A percentile compares a stretch with the other conserved stretches of the same genome.
Evolutionary conservation across 2,888 invertebrate species (phyloP).

Genomic region (Spisula solida): DNA sequence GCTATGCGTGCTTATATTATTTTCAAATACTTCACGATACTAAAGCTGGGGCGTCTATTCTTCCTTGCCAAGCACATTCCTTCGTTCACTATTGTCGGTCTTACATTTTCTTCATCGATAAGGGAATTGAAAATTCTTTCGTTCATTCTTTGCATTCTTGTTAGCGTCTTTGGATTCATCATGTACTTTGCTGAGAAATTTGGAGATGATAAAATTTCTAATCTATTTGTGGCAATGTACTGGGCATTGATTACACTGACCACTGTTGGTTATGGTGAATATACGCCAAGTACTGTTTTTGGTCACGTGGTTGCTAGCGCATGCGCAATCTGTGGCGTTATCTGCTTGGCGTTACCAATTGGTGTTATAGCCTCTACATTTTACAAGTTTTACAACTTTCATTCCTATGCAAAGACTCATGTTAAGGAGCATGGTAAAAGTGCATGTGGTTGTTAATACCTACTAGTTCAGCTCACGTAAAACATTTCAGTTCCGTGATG

Average conservation of each 20-base stretch:
- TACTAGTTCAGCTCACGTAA: neutral
- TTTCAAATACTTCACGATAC: neutral
- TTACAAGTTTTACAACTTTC: conserved; percentile 36
- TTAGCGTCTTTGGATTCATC: conserved; percentile 24
- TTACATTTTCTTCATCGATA: neutral
- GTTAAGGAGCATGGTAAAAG: neutral
- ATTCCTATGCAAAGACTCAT: conserved; percentile 18
- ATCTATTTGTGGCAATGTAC: conserved; percentile 46
- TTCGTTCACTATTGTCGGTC: neutral
- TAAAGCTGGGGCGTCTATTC: conserved; percentile 21
- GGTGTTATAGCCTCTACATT: conserved; percentile 40
- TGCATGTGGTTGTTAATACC: neutral
- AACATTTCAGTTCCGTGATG: too few species aligned
- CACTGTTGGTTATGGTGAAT: conserved; percentile 51
- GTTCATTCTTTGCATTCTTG: conserved; percentile 26
- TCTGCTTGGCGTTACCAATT: conserved; percentile 43
- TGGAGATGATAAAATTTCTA: conserved; percentile 14
- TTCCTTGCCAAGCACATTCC: conserved; percentile 32
- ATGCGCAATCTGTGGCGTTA: conserved; percentile 52
- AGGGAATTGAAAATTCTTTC: conserved; percentile 33
- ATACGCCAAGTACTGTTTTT: conserved; percentile 6
- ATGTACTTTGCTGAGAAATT: conserved; percentile 29
- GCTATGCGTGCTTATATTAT: conserved; percentile 8
- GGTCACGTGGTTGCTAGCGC: conserved; percentile 46
- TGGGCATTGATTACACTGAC: conserved; percentile 54